These are phyloP conservation scores for Drosophila nasuta DNA, from an alignment of 1,140 invertebrate genomes.

Conservation along the genomic window DNA sequence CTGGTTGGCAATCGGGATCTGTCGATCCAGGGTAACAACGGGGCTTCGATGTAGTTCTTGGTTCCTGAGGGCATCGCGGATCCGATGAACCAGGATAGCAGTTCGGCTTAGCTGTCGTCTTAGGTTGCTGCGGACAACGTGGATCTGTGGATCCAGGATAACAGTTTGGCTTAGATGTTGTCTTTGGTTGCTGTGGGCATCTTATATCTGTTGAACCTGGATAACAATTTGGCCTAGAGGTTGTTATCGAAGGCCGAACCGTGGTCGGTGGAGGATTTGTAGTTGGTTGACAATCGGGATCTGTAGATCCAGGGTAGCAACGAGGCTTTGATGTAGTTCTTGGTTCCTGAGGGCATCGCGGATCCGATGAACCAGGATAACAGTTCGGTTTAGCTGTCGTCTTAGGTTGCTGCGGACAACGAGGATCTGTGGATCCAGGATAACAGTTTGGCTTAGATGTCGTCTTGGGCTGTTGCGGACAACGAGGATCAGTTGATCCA, in stretches of 20 bases:
- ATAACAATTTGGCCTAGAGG: constrained; percentile 28
- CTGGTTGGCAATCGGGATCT: too few relatives aligned
- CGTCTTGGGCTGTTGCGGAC: constrained; percentile 57
- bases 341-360: constrained; percentile 11
- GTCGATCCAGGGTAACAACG: too few relatives aligned
- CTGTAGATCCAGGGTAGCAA: background rate
- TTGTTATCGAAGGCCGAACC: background rate
- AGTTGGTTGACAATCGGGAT: constrained; percentile 22
- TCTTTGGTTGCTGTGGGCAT: too few relatives aligned
- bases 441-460: constrained; percentile 53
- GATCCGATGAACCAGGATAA: constrained; percentile 14
- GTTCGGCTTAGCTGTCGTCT: too few relatives aligned
- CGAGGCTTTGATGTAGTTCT: constrained; percentile 2
- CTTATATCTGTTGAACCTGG: constrained; percentile 2
- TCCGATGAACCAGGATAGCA: too few relatives aligned
- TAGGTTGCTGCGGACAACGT: too few relatives aligned
- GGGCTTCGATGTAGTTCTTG: too few relatives aligned
- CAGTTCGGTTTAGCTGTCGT: background rate
- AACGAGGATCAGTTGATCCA: constrained; percentile 80
- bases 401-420: background rate
- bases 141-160: too few relatives aligned
- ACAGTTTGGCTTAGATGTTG: too few relatives aligned
- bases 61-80: too few relatives aligned
- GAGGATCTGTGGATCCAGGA: constrained; percentile 28
- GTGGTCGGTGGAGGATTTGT: constrained; percentile 5